Percentiles rank a stretch among this genome's conserved stretches.
Evolutionary conservation across 2,797 vertebrate species (phyloP).

Genomic region (Hypotaenidia okinawae): DNA sequence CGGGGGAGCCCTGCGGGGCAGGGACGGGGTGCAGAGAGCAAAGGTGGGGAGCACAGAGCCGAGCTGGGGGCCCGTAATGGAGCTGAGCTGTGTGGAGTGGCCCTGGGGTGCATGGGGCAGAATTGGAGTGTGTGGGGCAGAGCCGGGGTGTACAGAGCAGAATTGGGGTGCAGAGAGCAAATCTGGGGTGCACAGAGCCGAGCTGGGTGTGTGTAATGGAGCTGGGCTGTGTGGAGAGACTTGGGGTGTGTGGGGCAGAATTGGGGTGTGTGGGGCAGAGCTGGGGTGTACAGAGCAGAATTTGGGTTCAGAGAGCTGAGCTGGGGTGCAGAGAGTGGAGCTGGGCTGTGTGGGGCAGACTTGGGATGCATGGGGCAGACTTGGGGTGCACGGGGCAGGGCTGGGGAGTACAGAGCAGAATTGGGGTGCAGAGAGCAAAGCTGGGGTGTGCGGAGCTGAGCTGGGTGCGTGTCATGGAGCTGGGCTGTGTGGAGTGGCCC

Average conservation of each 20-base stretch:
- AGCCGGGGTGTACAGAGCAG: not conserved
- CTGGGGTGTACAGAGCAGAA: too few species aligned
- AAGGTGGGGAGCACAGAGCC: too few species aligned
- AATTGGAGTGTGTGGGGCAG: not conserved
- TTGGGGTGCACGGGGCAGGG: not conserved
- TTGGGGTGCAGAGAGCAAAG: not conserved
- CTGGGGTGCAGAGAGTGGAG: too few species aligned
- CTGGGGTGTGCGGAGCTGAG: not conserved
- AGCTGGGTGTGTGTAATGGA: too few species aligned
- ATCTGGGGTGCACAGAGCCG: not conserved
- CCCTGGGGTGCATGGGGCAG: too few species aligned
- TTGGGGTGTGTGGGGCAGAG: not conserved
- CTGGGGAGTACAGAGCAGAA: too few species aligned
- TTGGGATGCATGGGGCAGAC: not conserved
- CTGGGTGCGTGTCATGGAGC: not conserved
- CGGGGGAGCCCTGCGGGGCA: accelerated
- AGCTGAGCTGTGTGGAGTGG: too few species aligned
- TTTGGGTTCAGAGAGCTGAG: too few species aligned
- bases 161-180: not conserved
- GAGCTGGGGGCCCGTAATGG: too few species aligned
- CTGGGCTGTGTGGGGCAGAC: not conserved
- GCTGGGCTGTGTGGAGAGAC: too few species aligned
- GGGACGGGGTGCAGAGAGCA: not conserved
- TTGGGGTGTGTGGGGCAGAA: too few species aligned
- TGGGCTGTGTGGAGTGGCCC: too few species aligned